Conservation (phyloP, 2,888 invertebrate genomes). For the Agonopterix heracliana region DNA sequence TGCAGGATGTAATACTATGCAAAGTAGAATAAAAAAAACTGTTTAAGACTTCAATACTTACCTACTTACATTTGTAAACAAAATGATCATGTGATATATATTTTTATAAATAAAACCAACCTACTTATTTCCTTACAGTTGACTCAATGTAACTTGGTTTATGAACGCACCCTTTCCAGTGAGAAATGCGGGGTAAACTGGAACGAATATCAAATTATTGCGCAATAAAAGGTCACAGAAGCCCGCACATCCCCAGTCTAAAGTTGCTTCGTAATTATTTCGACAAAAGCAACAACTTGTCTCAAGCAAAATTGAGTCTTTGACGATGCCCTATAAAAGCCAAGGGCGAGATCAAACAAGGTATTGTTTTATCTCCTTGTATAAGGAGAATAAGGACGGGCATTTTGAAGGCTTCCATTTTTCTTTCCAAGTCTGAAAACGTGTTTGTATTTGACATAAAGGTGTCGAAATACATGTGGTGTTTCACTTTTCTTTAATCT, state of each 20-base stretch:
- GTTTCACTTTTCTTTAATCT: too few species aligned
- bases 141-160: too few species aligned
- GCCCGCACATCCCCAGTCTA: neutral
- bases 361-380: constrained; percentile 56
- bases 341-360: constrained; percentile 56
- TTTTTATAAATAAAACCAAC: too few species aligned
- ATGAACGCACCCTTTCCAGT: too few species aligned
- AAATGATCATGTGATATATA: too few species aligned
- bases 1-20: too few species aligned
- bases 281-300: constrained; percentile 47
- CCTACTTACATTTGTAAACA: too few species aligned
- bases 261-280: constrained; percentile 36
- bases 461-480: neutral
- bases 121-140: too few species aligned
- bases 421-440: constrained; percentile 12
- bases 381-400: constrained; percentile 10
- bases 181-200: constrained; percentile 2
- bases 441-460: neutral
- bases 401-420: constrained; percentile 18
- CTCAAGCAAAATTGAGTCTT: constrained; percentile 51
- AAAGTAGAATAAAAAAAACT: too few species aligned
- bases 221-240: constrained; percentile 5
- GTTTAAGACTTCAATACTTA: too few species aligned
- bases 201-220: constrained; percentile 7
- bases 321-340: constrained; percentile 35